Evolutionary conservation across 35 echinoderm and acorn worm genomes (phyloP), one percentile per base, ranked within the genome.

Genomic region (Anneissia japonica): DNA sequence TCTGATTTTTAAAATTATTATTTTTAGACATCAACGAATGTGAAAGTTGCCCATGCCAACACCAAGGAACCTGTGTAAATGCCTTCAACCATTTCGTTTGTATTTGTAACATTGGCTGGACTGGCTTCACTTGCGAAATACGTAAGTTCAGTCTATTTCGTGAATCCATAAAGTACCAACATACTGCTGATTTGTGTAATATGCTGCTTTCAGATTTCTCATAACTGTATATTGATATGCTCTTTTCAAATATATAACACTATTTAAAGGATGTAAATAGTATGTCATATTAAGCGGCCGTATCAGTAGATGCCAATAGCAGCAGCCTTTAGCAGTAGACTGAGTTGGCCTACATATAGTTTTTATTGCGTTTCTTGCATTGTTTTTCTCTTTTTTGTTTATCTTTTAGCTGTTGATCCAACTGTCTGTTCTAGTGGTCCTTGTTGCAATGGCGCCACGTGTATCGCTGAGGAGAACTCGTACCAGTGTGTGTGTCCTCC

Each of bases 1-100:
- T 94, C 88, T 90, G 74, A 90, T 32, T 90, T 90, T 82, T 41
- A 87, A 89, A 83, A 9, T 30, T 46, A 29, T 92, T 83, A 16
- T 82, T 74, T 56, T 10, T 81, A 97, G 94, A 92, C 82, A 87
- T 92, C 7, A 79, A 92, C 82, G 94, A 97, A 75, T 97, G 94
- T 88, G 84, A 81, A 41, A 87, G 86, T 51, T 84, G 79, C 72
- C 94, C 94, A n/a, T 97, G 94, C 84, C 36, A n/a, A 4, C 92
- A 97, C 77, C 86, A 87, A 32, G 93, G 77, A n/a, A 46, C 43
- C 0, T 95, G 93, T 74, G 55, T 91, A 17, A 89, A 95, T 77
- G 82, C 74, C 14, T 76, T 86, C 75, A 88, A 88, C 72, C 72
- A 23, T 46, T 95, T 88, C 73, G 81, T 77, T 14, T 95, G 93